phyloP scores from a whole-genome alignment of 2,888 invertebrate genomes.

The Andrena bicolor region DNA sequence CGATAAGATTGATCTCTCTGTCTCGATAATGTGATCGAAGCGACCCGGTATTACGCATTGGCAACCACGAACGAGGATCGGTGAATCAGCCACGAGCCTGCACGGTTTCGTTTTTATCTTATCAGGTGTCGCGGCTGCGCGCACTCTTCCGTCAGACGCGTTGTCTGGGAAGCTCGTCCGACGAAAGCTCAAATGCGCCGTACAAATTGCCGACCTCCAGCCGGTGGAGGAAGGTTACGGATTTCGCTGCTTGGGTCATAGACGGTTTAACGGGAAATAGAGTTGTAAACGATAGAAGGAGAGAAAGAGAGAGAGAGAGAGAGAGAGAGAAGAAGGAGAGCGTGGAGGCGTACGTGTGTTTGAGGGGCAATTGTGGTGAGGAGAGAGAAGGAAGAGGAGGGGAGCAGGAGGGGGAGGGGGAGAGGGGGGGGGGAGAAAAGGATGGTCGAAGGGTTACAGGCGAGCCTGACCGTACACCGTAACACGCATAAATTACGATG shows the following conservation, averaged over 20 bases:
- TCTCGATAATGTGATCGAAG: constrained; percentile 4
- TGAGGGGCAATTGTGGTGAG: not conserved
- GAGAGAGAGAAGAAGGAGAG: not conserved
- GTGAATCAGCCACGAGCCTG: constrained; percentile 45
- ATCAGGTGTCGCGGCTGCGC: constrained; percentile 34
- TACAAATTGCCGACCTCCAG: constrained; percentile 13
- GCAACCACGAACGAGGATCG: constrained; percentile 25
- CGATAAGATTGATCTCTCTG: constrained; percentile 20
- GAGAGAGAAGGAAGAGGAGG: not conserved
- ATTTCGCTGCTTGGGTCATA: no score
- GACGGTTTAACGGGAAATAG: no score
- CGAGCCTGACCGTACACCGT: constrained; percentile 77
- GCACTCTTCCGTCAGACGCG: constrained; percentile 27
- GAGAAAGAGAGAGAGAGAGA: no score
- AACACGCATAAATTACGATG: constrained; percentile 84
- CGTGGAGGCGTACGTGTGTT: not conserved
- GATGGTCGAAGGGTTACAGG: constrained; percentile 62
- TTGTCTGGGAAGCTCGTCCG: constrained; percentile 26
- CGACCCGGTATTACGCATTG: constrained; percentile 44
- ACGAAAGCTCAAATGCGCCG: constrained; percentile 6
- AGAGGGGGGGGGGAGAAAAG: constrained; percentile 6
- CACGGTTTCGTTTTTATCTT: constrained; percentile 45
- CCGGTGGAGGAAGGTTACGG: not conserved
- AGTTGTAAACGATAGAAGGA: no score
- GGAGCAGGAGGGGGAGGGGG: not conserved